A percentile compares a stretch with the other conserved stretches of the same genome.
These are phyloP conservation scores for Dryococelus australis DNA, from an alignment of 2,888 invertebrate species.

Conservation along the genomic window DNA sequence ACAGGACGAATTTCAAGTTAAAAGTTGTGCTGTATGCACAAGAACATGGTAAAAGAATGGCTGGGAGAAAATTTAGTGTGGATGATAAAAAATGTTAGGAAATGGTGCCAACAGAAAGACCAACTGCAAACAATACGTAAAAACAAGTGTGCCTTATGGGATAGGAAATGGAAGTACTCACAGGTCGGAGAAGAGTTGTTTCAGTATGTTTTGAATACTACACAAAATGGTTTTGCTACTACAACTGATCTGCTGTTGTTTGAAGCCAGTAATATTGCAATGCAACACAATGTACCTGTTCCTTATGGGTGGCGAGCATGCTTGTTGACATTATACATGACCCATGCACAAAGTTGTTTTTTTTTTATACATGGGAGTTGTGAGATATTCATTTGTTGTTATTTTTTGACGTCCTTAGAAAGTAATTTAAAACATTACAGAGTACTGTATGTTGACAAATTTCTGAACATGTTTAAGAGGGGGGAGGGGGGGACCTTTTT, in stretches of 20 bases:
- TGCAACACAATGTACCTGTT: neutral
- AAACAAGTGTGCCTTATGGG: neutral
- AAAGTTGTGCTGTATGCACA: too few relatives aligned
- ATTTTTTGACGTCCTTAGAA: too few relatives aligned
- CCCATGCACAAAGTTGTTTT: too few relatives aligned
- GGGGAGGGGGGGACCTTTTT: too few relatives aligned
- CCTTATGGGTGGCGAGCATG: neutral
- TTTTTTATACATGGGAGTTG: too few relatives aligned
- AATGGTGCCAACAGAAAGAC: neutral
- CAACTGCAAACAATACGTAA: neutral
- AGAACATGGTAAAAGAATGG: too few relatives aligned
- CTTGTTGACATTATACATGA: too few relatives aligned
- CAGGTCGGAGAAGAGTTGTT: neutral
- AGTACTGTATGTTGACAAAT: too few relatives aligned
- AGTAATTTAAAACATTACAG: too few relatives aligned
- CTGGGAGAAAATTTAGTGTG: neutral
- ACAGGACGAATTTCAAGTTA: too few relatives aligned
- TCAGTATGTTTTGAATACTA: neutral
- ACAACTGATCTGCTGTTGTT: neutral
- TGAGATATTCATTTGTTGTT: too few relatives aligned
- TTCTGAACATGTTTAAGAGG: too few relatives aligned
- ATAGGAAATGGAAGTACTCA: neutral
- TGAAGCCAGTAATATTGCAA: neutral
- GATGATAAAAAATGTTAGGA: neutral
- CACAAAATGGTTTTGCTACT: neutral